Evolutionary conservation across 2,797 vertebrate genomes (phyloP), one percentile per base, ranked within the genome.

Genomic region (Eupleurogrammus muticus): DNA sequence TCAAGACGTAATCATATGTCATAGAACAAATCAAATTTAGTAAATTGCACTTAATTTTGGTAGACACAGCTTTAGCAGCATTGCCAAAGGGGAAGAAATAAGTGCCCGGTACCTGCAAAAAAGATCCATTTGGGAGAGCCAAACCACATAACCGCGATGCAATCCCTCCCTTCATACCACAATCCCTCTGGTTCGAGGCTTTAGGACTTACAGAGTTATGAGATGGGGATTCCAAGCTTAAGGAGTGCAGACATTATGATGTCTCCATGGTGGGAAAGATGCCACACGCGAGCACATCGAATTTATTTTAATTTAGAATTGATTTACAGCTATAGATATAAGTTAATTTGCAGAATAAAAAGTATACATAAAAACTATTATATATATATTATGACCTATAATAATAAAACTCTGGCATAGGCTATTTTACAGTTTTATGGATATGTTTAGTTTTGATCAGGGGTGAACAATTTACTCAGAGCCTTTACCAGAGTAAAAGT

Each of bases 251-350:
- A 75, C 59, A 73, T 52, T 69, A 57, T 20, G 61, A 77, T 63
- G 63, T 75, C 69, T 84, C 59, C 16, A n/a, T 5, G 62, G 53
- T 83, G 75, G 67, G 84, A 86, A 87, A 78, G 35, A 79, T 9
- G 56, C 69, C 35, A 10, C 60, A 23, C 24, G 6, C 62, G n/a
- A 28, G 28, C 3, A 6, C 28, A 28, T 28, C 3, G 28, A 28
- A 28, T 28, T 28, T 49, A 11, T 42, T 58, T 51, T 44, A 9
- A 42, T 17, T 51, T 42, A 40, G 4, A 56, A 36, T 42, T 17
- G 42, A 32, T 67, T 8, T 8, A 49, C n/a, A 28, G 10, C 23
- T 16, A 9, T 8, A 47, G 11, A 28, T 49, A 28, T 40, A 13
- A 24, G 32, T 38, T 49, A 6, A 4, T 66, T 47, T 19, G 42